Percentiles rank a stretch among this genome's conserved stretches.
These are phyloP conservation scores for Melanitta fusca DNA, from an alignment of 2,797 vertebrate species.

Conservation along the genomic window DNA sequence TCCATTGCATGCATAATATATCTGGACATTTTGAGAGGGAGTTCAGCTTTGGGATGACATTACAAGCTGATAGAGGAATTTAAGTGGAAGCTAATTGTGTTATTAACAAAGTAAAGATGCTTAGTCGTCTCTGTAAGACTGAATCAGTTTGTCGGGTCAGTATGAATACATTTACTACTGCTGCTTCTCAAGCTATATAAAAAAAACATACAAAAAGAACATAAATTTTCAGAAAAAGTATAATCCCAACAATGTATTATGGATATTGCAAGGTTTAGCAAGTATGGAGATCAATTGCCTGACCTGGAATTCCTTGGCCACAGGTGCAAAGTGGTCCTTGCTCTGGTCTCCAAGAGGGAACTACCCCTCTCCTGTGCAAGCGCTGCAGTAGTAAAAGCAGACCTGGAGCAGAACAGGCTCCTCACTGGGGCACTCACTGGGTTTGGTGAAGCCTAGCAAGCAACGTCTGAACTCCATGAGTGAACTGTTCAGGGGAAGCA, in stretches of 20 bases:
- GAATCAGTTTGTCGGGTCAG: neutral
- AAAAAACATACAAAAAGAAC: neutral
- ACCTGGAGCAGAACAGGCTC: neutral
- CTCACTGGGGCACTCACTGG: neutral
- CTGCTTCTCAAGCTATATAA: neutral
- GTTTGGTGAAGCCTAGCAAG: neutral
- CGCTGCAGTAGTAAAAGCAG: slow-evolving; percentile 4
- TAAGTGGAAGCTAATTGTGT: neutral
- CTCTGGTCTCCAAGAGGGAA: neutral
- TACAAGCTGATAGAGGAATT: neutral
- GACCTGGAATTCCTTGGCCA: slow-evolving; percentile 20
- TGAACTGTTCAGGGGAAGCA: neutral
- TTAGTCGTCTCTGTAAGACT: neutral
- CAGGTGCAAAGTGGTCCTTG: neutral
- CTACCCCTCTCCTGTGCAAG: neutral
- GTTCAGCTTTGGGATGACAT: neutral
- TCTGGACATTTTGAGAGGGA: neutral
- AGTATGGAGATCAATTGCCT: neutral
- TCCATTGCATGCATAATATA: neutral
- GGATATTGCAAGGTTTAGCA: neutral
- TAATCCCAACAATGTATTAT: neutral
- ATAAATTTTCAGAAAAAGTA: neutral
- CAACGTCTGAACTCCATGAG: neutral
- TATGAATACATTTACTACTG: neutral
- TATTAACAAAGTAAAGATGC: neutral